Conservation (phyloP, 30 jellyfish, hydroid and myxozoan species). For the Aurelia coerulea region DNA sequence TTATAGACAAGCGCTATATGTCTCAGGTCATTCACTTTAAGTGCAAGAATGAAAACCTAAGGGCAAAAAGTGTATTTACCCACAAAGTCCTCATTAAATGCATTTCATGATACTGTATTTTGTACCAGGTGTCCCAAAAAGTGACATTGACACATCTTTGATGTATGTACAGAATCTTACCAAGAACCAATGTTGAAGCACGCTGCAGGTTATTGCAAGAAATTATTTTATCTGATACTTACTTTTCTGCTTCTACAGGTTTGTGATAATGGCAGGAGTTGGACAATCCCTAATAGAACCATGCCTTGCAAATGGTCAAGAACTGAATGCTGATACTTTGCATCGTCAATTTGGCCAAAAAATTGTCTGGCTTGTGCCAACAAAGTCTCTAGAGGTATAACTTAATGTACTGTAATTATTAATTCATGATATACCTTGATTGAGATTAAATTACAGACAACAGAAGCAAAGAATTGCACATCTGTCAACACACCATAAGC, state of each 20-base stretch:
- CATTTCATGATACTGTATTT: neutral
- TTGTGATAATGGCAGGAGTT: conserved; percentile 3
- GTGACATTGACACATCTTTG: no score
- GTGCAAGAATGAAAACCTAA: no score
- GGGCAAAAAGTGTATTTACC: no score
- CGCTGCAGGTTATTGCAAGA: no score
- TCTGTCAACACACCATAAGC: neutral
- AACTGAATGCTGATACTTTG: conserved; percentile 11
- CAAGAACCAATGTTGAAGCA: no score
- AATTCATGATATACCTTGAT: no score
- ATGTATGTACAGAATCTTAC: no score
- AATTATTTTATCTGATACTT: no score
- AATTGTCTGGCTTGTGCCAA: conserved; percentile 34
- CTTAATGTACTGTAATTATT: neutral
- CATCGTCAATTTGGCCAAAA: conserved; percentile 16
- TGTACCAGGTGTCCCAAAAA: neutral
- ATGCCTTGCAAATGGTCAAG: neutral
- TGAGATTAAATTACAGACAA: no score
- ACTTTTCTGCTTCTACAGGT: neutral
- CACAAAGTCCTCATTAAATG: neutral
- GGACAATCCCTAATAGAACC: conserved; percentile 24
- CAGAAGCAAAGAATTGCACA: no score
- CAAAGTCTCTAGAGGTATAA: neutral
- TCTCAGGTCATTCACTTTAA: no score
- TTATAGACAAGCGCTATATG: no score